These are phyloP conservation scores for Hydrochoerus hydrochaeris DNA, from an alignment of 2,113 vertebrate genomes.

Conservation along the genomic window DNA sequence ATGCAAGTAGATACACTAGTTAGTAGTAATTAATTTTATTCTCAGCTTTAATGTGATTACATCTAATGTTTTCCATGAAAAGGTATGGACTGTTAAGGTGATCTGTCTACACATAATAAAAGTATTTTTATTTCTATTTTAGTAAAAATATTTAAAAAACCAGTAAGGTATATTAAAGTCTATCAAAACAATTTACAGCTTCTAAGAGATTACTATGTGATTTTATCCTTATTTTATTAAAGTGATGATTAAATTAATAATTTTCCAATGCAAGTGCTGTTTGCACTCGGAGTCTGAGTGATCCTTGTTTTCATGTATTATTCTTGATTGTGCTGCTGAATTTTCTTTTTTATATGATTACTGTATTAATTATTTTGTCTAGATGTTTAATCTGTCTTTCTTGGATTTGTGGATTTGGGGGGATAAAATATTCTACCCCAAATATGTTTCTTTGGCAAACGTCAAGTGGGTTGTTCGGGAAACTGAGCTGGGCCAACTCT, in stretches of 20 bases:
- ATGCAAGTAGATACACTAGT: neutral
- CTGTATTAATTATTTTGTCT: neutral
- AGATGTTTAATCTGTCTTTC: neutral
- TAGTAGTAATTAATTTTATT: slow-evolving; percentile 11
- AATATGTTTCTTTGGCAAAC: neutral
- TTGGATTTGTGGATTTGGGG: neutral
- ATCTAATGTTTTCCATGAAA: neutral
- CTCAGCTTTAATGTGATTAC: neutral
- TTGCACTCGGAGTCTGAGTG: neutral
- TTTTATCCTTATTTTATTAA: neutral
- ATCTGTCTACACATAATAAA: neutral
- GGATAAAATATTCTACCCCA: neutral
- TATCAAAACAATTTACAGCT: neutral
- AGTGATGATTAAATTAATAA: slow-evolving; percentile 6
- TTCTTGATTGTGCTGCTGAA: neutral
- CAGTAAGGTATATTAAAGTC: neutral
- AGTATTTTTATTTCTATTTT: neutral
- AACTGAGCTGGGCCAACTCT: neutral
- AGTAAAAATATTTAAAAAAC: slow-evolving; percentile 3
- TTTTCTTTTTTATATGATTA: neutral
- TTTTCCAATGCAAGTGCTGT: neutral
- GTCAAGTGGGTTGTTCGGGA: neutral
- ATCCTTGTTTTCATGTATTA: neutral
- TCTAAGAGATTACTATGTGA: neutral
- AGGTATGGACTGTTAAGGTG: neutral